These are phyloP conservation scores for Pelagia noctiluca DNA, from an alignment of 30 jellyfish, hydroid and myxozoan genomes.

Conservation along the genomic window DNA sequence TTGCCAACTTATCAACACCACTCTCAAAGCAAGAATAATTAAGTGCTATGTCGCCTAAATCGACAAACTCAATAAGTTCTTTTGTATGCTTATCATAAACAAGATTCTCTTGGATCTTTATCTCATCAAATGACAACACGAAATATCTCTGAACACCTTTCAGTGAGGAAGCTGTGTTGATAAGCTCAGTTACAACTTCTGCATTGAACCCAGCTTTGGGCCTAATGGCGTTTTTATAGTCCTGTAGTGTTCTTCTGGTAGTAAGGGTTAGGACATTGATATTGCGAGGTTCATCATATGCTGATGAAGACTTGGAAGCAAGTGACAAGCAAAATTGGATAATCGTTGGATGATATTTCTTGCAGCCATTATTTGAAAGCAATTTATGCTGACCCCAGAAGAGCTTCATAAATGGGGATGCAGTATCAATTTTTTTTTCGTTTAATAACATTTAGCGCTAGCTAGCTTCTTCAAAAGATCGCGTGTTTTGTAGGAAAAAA, in stretches of 20 bases:
- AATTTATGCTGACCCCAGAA: conserved; percentile 67
- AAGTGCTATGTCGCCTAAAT: conserved; percentile 43
- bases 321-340: conserved; percentile 54
- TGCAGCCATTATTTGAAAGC: background rate
- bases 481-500: too few species aligned
- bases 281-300: conserved; percentile 59
- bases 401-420: conserved; percentile 66
- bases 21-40: conserved; percentile 47
- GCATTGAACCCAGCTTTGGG: conserved; percentile 56
- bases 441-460: too few species aligned
- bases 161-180: conserved; percentile 9
- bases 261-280: conserved; percentile 48
- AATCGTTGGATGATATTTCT: conserved; percentile 67
- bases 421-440: conserved; percentile 4
- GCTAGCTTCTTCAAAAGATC: too few species aligned
- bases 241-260: conserved; percentile 62
- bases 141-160: conserved; percentile 52
- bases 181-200: conserved; percentile 52
- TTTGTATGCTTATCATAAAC: conserved; percentile 54
- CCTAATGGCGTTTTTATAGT: conserved; percentile 54
- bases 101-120: conserved; percentile 48
- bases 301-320: conserved; percentile 62
- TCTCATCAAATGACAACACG: conserved; percentile 59
- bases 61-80: conserved; percentile 61
- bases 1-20: conserved; percentile 32